Percentiles rank a stretch among this genome's conserved stretches.
Evolutionary conservation across 2,888 invertebrate species (phyloP).

Genomic region (Conistra vaccinii): DNA sequence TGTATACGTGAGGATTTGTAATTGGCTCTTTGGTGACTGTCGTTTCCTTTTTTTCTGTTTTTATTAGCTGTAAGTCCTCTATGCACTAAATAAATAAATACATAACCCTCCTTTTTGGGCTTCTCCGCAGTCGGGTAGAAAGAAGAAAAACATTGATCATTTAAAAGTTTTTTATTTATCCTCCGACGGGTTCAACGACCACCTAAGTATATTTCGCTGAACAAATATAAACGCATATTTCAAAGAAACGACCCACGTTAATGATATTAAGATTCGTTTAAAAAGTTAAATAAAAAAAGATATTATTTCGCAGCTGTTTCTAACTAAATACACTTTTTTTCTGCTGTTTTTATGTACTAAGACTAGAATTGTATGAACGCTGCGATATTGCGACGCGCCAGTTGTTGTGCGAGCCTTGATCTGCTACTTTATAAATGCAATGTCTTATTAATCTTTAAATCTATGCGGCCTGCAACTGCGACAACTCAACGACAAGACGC

Average conservation of each 20-base stretch:
- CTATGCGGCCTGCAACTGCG: neutral
- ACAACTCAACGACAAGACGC: neutral
- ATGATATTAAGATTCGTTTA: neutral
- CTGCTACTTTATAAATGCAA: no score
- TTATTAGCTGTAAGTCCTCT: no score
- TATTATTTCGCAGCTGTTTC: neutral
- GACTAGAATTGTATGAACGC: neutral
- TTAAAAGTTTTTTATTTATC: conserved; percentile 2
- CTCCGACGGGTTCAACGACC: neutral
- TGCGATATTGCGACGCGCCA: no score
- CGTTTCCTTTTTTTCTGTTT: no score
- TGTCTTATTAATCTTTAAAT: no score
- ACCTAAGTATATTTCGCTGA: neutral
- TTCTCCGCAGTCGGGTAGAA: no score
- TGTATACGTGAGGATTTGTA: no score
- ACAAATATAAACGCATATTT: conserved; percentile 18
- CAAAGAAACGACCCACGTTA: conserved; percentile 14
- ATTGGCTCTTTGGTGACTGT: no score
- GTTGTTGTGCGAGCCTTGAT: no score
- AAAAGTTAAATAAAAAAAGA: neutral
- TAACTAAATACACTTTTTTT: neutral
- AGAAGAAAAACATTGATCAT: neutral
- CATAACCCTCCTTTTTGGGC: no score
- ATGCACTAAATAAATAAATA: no score
- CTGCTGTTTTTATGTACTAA: neutral